phyloP scores from a whole-genome alignment of 2,888 invertebrate species.

The Cephonodes hylas region DNA sequence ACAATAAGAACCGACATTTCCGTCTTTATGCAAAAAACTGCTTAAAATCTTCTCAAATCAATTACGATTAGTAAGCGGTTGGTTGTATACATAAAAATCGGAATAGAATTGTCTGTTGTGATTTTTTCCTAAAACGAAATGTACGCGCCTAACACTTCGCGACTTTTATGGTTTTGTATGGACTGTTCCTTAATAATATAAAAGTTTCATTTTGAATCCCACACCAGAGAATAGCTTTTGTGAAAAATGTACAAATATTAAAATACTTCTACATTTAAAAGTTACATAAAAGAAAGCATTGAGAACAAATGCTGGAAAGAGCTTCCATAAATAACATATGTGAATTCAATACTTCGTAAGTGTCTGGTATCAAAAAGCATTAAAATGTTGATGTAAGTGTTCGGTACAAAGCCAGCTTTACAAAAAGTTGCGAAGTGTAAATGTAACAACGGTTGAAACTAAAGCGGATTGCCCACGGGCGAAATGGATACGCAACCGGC shows the following conservation, averaged over 20 bases:
- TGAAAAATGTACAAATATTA: background rate
- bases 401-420: constrained; percentile 17
- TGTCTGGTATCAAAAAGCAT: background rate
- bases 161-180: background rate
- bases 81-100: background rate
- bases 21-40: background rate
- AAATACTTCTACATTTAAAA: background rate
- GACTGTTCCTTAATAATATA: background rate
- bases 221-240: background rate
- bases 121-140: background rate
- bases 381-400: constrained; percentile 16
- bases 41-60: background rate
- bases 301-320: background rate
- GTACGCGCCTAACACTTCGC: background rate
- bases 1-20: background rate
- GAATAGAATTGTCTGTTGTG: too few relatives aligned
- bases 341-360: background rate
- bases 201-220: background rate
- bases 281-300: background rate
- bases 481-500: constrained; percentile 24
- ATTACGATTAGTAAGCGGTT: background rate
- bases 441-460: constrained; percentile 40
- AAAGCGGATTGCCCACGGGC: constrained; percentile 21
- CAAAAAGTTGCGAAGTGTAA: constrained; percentile 30
- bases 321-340: background rate